Percentiles rank a stretch among this genome's conserved stretches.
These are phyloP conservation scores for Enteromius radiatus DNA, from an alignment of 2,797 vertebrate species.

Conservation along the genomic window DNA sequence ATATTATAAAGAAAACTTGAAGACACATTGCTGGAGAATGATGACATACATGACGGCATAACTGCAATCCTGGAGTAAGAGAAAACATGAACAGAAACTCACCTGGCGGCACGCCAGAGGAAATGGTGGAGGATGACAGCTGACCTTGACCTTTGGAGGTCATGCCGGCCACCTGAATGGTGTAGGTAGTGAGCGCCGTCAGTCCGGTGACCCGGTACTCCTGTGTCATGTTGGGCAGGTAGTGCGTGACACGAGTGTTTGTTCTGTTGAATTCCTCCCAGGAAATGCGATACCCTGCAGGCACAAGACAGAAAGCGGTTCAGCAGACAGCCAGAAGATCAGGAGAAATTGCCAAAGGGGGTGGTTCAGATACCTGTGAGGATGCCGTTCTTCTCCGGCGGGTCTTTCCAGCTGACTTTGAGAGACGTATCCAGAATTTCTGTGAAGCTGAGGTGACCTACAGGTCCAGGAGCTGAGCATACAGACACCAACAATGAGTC, in stretches of 20 bases:
- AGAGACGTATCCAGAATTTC: slow-evolving; percentile 97
- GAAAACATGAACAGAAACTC: slow-evolving; percentile 46
- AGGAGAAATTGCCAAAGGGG: background rate
- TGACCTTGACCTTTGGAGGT: slow-evolving; percentile 96
- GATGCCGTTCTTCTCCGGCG: slow-evolving; percentile 92
- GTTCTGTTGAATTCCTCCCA: slow-evolving; percentile 98
- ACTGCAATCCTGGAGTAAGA: background rate
- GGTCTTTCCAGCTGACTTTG: slow-evolving; percentile 98
- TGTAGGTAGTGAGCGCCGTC: slow-evolving; percentile 97
- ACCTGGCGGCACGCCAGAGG: slow-evolving; percentile 98
- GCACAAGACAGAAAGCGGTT: background rate
- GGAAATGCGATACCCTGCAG: slow-evolving; percentile 93
- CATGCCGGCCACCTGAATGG: slow-evolving; percentile 97
- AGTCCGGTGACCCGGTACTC: slow-evolving; percentile 95
- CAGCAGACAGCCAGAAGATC: background rate
- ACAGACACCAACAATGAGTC: slow-evolving; percentile 42
- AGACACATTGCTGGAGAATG: background rate
- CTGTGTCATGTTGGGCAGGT: slow-evolving; percentile 92
- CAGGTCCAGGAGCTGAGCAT: slow-evolving; percentile 87
- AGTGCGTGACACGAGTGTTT: slow-evolving; percentile 95
- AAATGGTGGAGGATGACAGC: slow-evolving; percentile 95
- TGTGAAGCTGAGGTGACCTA: slow-evolving; percentile 95
- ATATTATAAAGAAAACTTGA: background rate
- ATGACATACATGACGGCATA: background rate
- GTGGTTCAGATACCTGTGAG: slow-evolving; percentile 83